Evolutionary conservation across 2,113 vertebrate species (phyloP).

Genomic region (Pycnonotus jocosus): DNA sequence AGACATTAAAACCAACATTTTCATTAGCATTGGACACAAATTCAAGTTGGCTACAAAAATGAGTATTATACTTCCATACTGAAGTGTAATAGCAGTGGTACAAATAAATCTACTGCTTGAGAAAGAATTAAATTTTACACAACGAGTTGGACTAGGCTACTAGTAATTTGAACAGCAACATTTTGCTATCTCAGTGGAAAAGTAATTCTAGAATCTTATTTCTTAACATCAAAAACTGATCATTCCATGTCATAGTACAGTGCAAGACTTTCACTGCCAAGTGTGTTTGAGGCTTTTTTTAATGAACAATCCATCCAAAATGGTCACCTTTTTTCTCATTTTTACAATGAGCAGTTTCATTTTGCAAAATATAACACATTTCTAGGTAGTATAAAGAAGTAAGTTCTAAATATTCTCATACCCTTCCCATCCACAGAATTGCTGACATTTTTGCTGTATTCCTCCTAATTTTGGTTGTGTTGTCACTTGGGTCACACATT

Average conservation of each 20-base stretch:
- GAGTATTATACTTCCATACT: not conserved
- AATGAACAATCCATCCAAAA: not conserved
- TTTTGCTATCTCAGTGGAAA: not conserved
- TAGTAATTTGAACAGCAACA: not conserved
- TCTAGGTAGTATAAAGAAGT: not conserved
- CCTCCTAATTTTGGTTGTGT: slow-evolving; percentile 89
- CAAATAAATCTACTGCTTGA: not conserved
- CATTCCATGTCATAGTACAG: not conserved
- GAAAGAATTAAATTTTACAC: not conserved
- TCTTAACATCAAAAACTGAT: not conserved
- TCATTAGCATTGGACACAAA: not conserved
- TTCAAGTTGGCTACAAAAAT: not conserved
- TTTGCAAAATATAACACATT: not conserved
- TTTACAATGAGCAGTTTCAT: not conserved
- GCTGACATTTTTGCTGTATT: slow-evolving; percentile 90
- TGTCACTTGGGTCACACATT: slow-evolving; percentile 89
- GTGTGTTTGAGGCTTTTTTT: not conserved
- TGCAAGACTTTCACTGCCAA: not conserved
- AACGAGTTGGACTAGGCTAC: not conserved
- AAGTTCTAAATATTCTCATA: slow-evolving; percentile 61
- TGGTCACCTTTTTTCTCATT: not conserved
- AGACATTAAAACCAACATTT: not conserved
- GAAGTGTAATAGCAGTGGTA: not conserved
- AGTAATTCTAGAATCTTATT: not conserved
- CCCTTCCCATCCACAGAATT: slow-evolving; percentile 94